Evolutionary conservation across 2,888 invertebrate species (phyloP).

Genomic region (Agriopis leucophaearia): DNA sequence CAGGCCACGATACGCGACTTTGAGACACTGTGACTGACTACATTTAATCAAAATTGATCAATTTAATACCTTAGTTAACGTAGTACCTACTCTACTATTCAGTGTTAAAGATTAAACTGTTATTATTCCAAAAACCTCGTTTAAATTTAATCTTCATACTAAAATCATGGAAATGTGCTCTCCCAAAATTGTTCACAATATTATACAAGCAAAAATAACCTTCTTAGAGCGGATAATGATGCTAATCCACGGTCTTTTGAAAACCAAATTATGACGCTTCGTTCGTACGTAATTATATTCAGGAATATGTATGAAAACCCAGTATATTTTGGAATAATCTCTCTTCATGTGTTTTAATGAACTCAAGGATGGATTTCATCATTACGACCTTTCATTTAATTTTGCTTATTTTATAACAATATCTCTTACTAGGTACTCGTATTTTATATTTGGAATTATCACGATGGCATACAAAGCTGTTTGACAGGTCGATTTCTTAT

Average conservation of each 20-base stretch:
- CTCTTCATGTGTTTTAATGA: no score
- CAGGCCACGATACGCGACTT: no score
- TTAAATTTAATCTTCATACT: neutral
- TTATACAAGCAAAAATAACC: slow-evolving; percentile 3
- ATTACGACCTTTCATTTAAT: no score
- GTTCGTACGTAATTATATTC: slow-evolving; percentile 16
- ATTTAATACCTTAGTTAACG: no score
- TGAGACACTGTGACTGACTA: no score
- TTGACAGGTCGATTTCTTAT: no score
- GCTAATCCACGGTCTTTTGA: slow-evolving; percentile 8
- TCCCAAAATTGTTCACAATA: slow-evolving; percentile 4
- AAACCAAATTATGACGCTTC: slow-evolving; percentile 16
- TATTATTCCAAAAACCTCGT: neutral
- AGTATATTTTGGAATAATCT: neutral
- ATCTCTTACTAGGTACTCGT: no score
- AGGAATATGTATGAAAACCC: slow-evolving; percentile 28
- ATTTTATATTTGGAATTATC: no score
- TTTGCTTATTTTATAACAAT: no score
- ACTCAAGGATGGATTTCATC: no score
- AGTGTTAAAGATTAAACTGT: slow-evolving; percentile 1
- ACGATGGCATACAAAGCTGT: no score
- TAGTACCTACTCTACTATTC: neutral
- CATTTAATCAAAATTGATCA: no score
- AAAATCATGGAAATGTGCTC: neutral
- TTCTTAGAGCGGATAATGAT: slow-evolving; percentile 6